Evolutionary conservation across 2,113 vertebrate genomes (phyloP), one percentile per base, ranked within the genome.

Genomic region (Corydoras maculifer): DNA sequence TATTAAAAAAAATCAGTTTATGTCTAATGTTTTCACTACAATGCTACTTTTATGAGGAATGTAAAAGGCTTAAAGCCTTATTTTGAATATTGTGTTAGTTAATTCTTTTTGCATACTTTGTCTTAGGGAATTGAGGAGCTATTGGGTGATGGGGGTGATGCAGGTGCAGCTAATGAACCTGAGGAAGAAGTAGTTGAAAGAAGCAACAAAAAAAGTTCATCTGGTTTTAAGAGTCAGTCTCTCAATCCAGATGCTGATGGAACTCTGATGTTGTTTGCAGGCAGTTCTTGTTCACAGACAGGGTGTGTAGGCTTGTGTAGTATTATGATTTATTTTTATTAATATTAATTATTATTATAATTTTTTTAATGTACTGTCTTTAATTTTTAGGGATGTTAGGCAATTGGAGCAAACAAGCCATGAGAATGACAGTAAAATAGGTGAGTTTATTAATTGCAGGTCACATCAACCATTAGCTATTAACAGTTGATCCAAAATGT

Each of bases 281-380:
- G 94, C 29, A 95, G 91, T 82, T 96, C 87, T 68, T 95, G 91
- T 78, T 96, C 93, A 9, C 94, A 93, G 72, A 92, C 90, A 7
- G 90, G 90, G 96, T 98, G 58, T 68, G 18, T 55, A 6, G 9
- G 3, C 31, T 2, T 49, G 61, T 53, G 8, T 10, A 25, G 2
- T 49, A 11, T 5, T 14, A 18, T n/a, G 15, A 3, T 29, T 4
- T 49, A 11, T 5, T 14, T 31, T n/a, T 29, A 3, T 29, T 0
- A 12, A 65, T 13, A 58, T 4, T 49, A 8, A 32, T 62, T 30
- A 30, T 31, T 0, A 14, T 5, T 58, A 14, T 25, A 61, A 35
- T 54, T 29, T 14, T 3, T 3, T 70, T 60, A 60, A 30, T 2
- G 51, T 64, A 18, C 18, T 11, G 72, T 4, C 32, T 13, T 70